Conservation (phyloP, 2,797 vertebrate genomes). For the Tangara arthus region DNA sequence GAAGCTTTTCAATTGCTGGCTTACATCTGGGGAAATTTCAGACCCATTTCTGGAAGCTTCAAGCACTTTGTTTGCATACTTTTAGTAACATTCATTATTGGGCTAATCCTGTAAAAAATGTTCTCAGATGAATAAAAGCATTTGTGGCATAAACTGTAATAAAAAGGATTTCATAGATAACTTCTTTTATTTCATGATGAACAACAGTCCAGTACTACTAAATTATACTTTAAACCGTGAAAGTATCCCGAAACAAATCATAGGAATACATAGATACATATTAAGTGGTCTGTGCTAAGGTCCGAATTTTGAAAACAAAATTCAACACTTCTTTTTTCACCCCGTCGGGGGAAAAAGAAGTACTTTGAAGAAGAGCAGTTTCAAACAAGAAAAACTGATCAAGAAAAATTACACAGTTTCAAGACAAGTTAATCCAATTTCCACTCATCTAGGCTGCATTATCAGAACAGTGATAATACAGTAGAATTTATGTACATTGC, state of each 20-base stretch:
- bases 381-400: background rate
- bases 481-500: background rate
- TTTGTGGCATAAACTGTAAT: background rate
- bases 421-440: background rate
- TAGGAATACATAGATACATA: background rate
- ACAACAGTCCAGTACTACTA: background rate
- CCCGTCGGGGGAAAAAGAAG: accelerated
- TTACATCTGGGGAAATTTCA: background rate
- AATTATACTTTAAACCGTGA: background rate
- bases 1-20: background rate
- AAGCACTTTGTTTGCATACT: background rate
- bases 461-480: background rate
- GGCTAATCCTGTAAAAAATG: background rate
- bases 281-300: background rate
- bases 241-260: background rate
- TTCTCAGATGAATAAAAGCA: background rate
- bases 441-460: background rate
- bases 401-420: background rate
- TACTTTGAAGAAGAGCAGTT: background rate
- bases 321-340: background rate
- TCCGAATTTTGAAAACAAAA: background rate
- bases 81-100: background rate
- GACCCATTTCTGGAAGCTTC: background rate
- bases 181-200: background rate
- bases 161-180: background rate